Evolutionary conservation across 2,797 vertebrate genomes (phyloP), one percentile per base, ranked within the genome.

Genomic region (Euphonia xanthogaster): DNA sequence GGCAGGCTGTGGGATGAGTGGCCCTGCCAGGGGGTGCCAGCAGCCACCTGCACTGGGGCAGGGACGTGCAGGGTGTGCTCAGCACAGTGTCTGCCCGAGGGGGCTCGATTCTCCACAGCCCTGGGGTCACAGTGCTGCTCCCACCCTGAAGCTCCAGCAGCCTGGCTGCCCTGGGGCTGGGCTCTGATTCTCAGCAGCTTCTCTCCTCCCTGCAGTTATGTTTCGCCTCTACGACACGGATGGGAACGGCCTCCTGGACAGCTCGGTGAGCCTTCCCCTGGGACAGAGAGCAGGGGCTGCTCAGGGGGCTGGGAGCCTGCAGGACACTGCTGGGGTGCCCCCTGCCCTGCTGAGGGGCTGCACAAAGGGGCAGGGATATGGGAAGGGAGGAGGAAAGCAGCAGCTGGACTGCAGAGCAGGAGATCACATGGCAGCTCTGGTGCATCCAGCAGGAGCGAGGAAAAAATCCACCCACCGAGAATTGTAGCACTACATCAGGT

Each of bases 201-300:
- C 53, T 88, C 78, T 95, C 79, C 87, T 91, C 95, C 80, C 98
- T 96, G 40, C 96, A 99, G 99, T 99, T 97, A 99, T 99, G 99
- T 99, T 99, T 97, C 98, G 98, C 72, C 98, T 99, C 61, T 99
- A 99, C 3, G 99, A 99, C 63, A 99, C 98, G 0, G 99, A 99
- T 93, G 99, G 99, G 18, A 99, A 99, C 0, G 99, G 99, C 37
- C 97, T 99, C 9, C 98, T 99, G 98, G 99, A 99, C 98, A 99
- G 99, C 96, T 98, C 98, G 95, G 99, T 99, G 97, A 99, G 99
- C 82, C 9, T 75, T 18, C 42, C 42, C 47, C 35, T 0, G 1
- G 45, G 53, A 48, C 31, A 72, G 13, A 14, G 13, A 51, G 9
- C 24, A 7, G 31, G 40, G 31, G 28, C n/a, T 6, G 3, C 51